phyloP scores from a whole-genome alignment of 2,797 vertebrate species.

The Gymnocypris eckloni region DNA sequence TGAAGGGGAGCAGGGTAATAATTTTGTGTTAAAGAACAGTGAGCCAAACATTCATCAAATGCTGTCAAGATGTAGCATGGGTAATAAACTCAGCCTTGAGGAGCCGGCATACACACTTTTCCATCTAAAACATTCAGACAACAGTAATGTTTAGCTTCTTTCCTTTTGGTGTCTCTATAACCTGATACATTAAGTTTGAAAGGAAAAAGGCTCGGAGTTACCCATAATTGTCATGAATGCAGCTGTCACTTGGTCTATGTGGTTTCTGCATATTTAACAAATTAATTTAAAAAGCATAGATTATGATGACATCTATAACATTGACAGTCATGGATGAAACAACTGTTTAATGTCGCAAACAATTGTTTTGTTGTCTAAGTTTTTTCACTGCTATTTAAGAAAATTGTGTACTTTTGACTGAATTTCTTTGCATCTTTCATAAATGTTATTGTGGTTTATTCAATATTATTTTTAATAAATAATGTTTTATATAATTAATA shows the following conservation, averaged over 20 bases:
- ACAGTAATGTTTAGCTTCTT: background rate
- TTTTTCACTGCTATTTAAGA: background rate
- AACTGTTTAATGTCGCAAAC: conserved; percentile 20
- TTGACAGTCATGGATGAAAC: background rate
- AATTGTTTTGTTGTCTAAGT: conserved; percentile 10
- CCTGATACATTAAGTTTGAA: background rate
- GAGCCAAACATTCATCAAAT: conserved; percentile 70
- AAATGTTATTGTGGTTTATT: background rate
- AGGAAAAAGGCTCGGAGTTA: background rate
- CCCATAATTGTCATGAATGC: background rate
- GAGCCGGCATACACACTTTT: conserved; percentile 17
- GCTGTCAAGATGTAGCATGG: conserved; percentile 64
- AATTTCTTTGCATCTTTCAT: background rate
- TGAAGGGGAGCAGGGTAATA: conserved; percentile 61
- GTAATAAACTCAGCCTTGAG: conserved; percentile 67
- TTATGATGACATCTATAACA: background rate
- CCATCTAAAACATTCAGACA: conserved; percentile 16
- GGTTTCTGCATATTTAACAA: background rate
- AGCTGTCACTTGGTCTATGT: background rate
- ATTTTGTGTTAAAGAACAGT: conserved; percentile 67
- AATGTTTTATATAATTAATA: no score
- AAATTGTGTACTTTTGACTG: background rate
- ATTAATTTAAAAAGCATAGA: background rate
- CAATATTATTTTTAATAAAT: no score
- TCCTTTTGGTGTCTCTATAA: background rate